Base-by-base conservation (phyloP, 2,888 invertebrate species). In the Apamea crenata region DNA sequence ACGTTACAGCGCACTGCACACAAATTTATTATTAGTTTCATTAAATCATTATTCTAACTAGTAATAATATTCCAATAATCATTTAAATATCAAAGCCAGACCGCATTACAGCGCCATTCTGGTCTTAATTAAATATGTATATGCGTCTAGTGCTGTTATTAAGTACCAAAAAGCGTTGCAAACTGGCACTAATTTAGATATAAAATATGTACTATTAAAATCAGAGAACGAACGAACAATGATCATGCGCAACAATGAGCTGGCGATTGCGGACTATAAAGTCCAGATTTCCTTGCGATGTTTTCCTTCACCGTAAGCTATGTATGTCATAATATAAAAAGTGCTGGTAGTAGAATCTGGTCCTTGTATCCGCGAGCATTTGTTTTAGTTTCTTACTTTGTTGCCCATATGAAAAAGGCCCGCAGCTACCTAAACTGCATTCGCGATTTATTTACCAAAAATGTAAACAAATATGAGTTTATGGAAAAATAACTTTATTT, bases 251-350 rank as follows among this genome's bases (percentile, higher is more conserved):
- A 61, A 32, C 32, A 32, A 32, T 32, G 32, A 53, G n/a, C 61
- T 53, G 16, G 40, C 7, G 16, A 44, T 44, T 50, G 21, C 32
- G 32, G 61, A 21, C 78, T 21, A 80, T 80, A 53, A 80, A 44
- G 32, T 53, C 18, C 78, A 69, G 80, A 80, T 53, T 79, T 50
- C 78, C 50, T 61, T 21, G 40, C 50, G 16, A 32, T 7, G 7
- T 32, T 78, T 78, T 40, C 7, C 53, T 61, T 79, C 29, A 61
- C n/a, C 2, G 5, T 47, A 29, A 29, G 47, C 36, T 29, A 18
- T 25, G 2, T 25, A 40, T 36, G 32, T 53, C 12, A 3, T 68
- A 56, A 21, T 44, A 5, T 32, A 5, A 66, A 53, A 59, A 40
- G 14, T 44, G 14, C 32, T 67, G 72, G 4, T 59, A 61, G 50